Evolutionary conservation across 2,888 invertebrate species (phyloP).

Genomic region (Boloria selene): DNA sequence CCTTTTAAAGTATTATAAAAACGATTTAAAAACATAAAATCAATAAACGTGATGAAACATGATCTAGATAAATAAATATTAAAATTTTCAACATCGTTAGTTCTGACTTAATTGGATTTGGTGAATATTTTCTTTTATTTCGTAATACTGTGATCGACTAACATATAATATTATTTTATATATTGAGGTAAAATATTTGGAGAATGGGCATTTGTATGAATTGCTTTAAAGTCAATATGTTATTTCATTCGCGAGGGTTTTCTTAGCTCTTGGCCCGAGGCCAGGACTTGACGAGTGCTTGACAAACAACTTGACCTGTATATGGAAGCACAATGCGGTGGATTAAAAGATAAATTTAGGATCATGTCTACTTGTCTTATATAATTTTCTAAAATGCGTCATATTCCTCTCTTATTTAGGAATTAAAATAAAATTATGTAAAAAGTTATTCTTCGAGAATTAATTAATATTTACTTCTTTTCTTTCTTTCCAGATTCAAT

Average conservation of each 20-base stretch:
- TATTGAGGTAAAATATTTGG: constrained; percentile 10
- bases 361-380: constrained; percentile 24
- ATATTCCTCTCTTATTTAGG: neutral
- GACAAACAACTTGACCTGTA: constrained; percentile 72
- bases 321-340: constrained; percentile 53
- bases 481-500: constrained; percentile 67
- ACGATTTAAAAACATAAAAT: neutral
- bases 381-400: constrained; percentile 22
- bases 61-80: neutral
- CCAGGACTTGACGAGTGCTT: constrained; percentile 71
- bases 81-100: constrained; percentile 3
- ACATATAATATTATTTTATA: neutral
- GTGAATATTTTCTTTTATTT: constrained; percentile 7
- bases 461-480: constrained; percentile 32
- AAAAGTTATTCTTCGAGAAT: neutral
- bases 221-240: constrained; percentile 58
- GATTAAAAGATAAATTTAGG: constrained; percentile 42
- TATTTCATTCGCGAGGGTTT: constrained; percentile 49
- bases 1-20: too few relatives aligned
- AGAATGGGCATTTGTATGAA: constrained; percentile 46
- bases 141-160: neutral
- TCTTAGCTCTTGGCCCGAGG: constrained; percentile 58
- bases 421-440: neutral
- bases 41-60: neutral
- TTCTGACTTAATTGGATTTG: neutral